Percentiles rank a stretch among this genome's conserved stretches.
Conservation (phyloP, 2,888 invertebrate species). For the Neoaliturus tenellus region DNA sequence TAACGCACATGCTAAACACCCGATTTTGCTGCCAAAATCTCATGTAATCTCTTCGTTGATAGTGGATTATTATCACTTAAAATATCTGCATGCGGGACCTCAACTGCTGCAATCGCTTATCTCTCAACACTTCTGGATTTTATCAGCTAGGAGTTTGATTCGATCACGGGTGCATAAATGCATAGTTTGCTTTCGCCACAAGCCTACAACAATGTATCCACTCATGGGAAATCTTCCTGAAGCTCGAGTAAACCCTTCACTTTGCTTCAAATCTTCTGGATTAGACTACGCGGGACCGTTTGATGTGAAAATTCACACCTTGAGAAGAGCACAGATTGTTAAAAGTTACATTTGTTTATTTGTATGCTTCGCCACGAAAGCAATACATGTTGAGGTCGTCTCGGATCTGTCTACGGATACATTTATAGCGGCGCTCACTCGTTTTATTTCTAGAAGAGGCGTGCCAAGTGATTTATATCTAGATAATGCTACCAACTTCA, state of each 20-base stretch:
- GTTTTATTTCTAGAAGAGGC: too few relatives aligned
- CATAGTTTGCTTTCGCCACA: slow-evolving; percentile 58
- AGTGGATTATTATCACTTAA: slow-evolving; percentile 59
- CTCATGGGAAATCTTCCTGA: slow-evolving; percentile 49
- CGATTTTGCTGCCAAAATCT: too few relatives aligned
- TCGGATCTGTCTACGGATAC: too few relatives aligned
- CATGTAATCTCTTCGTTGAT: too few relatives aligned
- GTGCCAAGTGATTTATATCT: too few relatives aligned
- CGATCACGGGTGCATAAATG: slow-evolving; percentile 60
- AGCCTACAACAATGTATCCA: slow-evolving; percentile 18
- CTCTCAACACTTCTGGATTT: slow-evolving; percentile 60
- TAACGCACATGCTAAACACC: too few relatives aligned
- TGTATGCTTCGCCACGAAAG: too few relatives aligned
- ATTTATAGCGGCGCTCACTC: too few relatives aligned
- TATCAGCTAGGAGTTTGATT: slow-evolving; percentile 59
- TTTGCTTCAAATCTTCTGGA: slow-evolving; percentile 25
- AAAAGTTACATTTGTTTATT: too few relatives aligned
- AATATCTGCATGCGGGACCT: slow-evolving; percentile 60
- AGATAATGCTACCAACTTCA: too few relatives aligned
- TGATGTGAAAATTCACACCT: slow-evolving; percentile 40
- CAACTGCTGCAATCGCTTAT: slow-evolving; percentile 59
- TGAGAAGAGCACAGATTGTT: too few relatives aligned
- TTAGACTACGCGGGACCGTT: slow-evolving; percentile 45
- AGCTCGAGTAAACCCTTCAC: slow-evolving; percentile 16
- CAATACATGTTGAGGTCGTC: too few relatives aligned